Percentiles rank a stretch among this genome's conserved stretches.
These are phyloP conservation scores for Xenopus borealis DNA, from an alignment of 2,113 vertebrate genomes.

Conservation along the genomic window DNA sequence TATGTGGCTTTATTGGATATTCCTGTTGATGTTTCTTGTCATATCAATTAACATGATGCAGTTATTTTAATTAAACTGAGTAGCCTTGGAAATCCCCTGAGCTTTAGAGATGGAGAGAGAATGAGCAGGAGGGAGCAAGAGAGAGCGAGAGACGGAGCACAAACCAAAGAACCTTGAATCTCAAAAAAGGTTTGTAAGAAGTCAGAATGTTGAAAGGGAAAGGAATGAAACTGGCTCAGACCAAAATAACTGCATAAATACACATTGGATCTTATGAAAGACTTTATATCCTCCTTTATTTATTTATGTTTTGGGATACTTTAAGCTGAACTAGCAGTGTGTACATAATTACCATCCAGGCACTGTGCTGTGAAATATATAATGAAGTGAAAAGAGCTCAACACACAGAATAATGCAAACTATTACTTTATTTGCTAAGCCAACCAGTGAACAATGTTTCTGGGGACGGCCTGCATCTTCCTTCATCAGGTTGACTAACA, in stretches of 20 bases:
- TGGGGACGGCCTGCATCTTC: too few species aligned
- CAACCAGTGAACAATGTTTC: too few species aligned
- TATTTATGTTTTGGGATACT: too few species aligned
- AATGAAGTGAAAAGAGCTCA: too few species aligned
- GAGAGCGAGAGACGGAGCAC: not conserved
- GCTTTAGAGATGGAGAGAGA: not conserved
- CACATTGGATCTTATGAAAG: slow-evolving; percentile 1
- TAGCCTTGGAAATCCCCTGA: slow-evolving; percentile 34
- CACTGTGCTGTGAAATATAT: too few species aligned
- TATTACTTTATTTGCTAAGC: too few species aligned
- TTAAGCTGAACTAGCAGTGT: too few species aligned
- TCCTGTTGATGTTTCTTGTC: slow-evolving; percentile 46
- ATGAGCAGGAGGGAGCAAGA: too few species aligned
- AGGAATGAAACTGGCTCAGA: slow-evolving; percentile 13
- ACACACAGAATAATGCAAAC: too few species aligned
- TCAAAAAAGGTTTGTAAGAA: not conserved
- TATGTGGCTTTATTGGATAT: slow-evolving; percentile 37
- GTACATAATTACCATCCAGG: too few species aligned
- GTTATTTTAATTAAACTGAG: slow-evolving; percentile 45
- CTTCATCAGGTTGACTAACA: too few species aligned
- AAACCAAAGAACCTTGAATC: not conserved
- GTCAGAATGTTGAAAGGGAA: not conserved
- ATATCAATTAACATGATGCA: slow-evolving; percentile 42
- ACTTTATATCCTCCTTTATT: too few species aligned
- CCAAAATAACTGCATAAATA: slow-evolving; percentile 26